A percentile compares a stretch with the other conserved stretches of the same genome.
Conservation (phyloP, 2,797 vertebrate genomes). For the Smutsia temminckii region DNA sequence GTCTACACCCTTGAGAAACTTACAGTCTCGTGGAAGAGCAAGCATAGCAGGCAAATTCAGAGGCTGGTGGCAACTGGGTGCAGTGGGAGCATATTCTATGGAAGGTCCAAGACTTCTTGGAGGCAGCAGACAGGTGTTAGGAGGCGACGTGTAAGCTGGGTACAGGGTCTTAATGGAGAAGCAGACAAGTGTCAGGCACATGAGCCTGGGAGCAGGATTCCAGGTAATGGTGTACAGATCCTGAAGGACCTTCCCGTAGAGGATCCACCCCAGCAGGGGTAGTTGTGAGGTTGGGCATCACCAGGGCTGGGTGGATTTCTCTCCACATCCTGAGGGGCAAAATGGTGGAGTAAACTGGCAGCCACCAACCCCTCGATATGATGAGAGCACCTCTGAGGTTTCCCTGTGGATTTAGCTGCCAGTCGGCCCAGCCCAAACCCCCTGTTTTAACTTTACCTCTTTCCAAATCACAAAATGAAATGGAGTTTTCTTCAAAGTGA, state of each 20-base stretch:
- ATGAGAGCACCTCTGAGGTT: constrained; percentile 12
- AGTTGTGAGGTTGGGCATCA: neutral
- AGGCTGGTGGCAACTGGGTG: neutral
- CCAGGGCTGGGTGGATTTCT: neutral
- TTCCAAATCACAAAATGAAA: constrained; percentile 84
- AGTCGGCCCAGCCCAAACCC: constrained; percentile 52
- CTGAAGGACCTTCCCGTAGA: neutral
- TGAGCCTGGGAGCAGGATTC: neutral
- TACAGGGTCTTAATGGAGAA: neutral
- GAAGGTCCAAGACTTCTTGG: neutral
- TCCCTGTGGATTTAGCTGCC: constrained; percentile 32
- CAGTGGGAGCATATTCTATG: neutral
- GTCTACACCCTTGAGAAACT: neutral
- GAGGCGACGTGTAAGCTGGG: neutral
- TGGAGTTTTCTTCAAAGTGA: constrained; percentile 86
- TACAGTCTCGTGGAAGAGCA: neutral
- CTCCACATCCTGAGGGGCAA: constrained; percentile 24
- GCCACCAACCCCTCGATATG: accelerated
- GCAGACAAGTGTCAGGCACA: neutral
- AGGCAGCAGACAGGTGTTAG: neutral
- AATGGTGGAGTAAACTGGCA: neutral
- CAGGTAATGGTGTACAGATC: neutral
- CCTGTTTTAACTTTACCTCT: constrained; percentile 79
- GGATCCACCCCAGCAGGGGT: neutral
- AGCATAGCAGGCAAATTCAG: neutral